Evolutionary conservation across 2,888 invertebrate species (phyloP), one percentile per base, ranked within the genome.

Genomic region (Amblyjoppa proteus): DNA sequence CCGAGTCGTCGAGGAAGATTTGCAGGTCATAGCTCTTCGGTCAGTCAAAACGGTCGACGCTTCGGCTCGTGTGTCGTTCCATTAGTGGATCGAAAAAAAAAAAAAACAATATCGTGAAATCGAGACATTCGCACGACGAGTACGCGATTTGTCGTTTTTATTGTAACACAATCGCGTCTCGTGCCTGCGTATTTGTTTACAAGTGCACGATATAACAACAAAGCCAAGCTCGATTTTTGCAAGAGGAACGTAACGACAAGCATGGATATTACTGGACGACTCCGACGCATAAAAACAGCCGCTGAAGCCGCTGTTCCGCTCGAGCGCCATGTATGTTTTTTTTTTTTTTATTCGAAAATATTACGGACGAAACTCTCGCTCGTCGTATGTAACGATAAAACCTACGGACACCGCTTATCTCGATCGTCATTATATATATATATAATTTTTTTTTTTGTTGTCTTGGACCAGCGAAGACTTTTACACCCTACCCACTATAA

Each of bases 391-490:
- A 80, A 49, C 58, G 28, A 69, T 78, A 34, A 45, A 78, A 66
- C 5, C 31, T 73, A 41, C 66, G 13, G 61, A 71, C 79, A 71
- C 31, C 34, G 56, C 64, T 41, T 61, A 58, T 71, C 28, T 68
- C 73, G 69, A 81, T 69, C 81, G 58, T 25, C 68, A 53, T 56
- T 41, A 41, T 41, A 41, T 41, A 41, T 41, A 41, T 41, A 41
- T 41, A 41, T 20, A 20, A 20, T 41, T 2, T 41, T 9, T 38
- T 1, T 81, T 11, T 38, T 13, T 74, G 13, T 75, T 58, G 49
- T 81, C 75, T 75, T 81, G 74, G 61, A 81, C 81, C 81, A 75
- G 75, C 81, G 75, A 81, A 75, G 69, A 81, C 74, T 66, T n/a
- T 61, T 66, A 76, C 31, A 53, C 34, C 38, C 53, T 76, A 80